A percentile compares a stretch with the other conserved stretches of the same genome.
Evolutionary conservation across 2,888 invertebrate species (phyloP).

Genomic region (Lithophane socia): DNA sequence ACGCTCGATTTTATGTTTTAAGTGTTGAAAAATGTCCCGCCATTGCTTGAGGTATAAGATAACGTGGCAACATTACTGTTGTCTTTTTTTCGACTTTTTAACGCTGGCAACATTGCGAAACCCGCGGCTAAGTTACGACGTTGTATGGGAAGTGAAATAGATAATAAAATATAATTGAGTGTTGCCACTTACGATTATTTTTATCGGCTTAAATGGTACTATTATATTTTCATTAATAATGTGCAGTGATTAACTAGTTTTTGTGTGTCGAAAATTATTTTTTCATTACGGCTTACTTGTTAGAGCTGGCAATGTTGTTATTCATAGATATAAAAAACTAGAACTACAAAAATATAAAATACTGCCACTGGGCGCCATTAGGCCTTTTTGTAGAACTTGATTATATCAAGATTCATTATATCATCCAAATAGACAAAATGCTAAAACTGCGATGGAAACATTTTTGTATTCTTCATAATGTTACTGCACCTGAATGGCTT

Average conservation of each 20-base stretch:
- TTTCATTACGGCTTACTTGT: slow-evolving; percentile 50
- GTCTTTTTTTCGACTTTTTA: slow-evolving; percentile 77
- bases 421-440: slow-evolving; percentile 18
- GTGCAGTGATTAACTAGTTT: slow-evolving; percentile 47
- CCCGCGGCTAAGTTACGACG: slow-evolving; percentile 74
- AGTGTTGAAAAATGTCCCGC: slow-evolving; percentile 83
- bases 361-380: slow-evolving; percentile 15
- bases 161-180: slow-evolving; percentile 80
- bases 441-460: background rate
- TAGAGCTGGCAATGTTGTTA: slow-evolving; percentile 6
- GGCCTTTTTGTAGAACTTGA: slow-evolving; percentile 3
- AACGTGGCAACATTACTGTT: slow-evolving; percentile 75
- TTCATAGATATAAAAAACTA: slow-evolving; percentile 6
- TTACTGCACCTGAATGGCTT: background rate
- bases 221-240: slow-evolving; percentile 72
- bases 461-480: background rate
- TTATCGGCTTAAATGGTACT: slow-evolving; percentile 68
- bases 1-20: slow-evolving; percentile 84
- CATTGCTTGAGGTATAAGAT: slow-evolving; percentile 80
- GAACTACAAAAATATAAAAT: background rate
- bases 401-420: background rate
- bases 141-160: slow-evolving; percentile 74
- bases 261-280: slow-evolving; percentile 48
- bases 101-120: slow-evolving; percentile 76
- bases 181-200: slow-evolving; percentile 74